A percentile compares a stretch with the other conserved stretches of the same genome.
Evolutionary conservation across 1,140 invertebrate genomes (phyloP).

Genomic region (Gryllus bimaculatus): DNA sequence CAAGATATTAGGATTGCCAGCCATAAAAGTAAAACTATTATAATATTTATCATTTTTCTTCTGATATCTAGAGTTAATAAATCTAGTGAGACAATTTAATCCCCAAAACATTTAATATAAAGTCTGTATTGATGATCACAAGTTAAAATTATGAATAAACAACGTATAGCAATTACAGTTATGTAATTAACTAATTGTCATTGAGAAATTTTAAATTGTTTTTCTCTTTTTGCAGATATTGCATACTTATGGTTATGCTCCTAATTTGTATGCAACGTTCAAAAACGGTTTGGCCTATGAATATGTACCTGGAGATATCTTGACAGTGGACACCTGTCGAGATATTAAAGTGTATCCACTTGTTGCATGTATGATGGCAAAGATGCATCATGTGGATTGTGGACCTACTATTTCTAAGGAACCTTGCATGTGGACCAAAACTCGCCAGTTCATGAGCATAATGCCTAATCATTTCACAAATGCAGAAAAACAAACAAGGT

Average conservation of each 20-base stretch:
- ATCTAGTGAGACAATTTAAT: too few species aligned
- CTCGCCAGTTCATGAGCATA: constrained; percentile 61
- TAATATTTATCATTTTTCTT: too few species aligned
- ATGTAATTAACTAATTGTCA: too few species aligned
- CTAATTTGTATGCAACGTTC: constrained; percentile 82
- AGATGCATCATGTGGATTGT: constrained; percentile 55
- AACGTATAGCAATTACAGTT: too few species aligned
- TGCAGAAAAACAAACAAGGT: constrained; percentile 53
- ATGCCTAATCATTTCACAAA: constrained; percentile 55
- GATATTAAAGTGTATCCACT: constrained; percentile 59
- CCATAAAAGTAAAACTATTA: too few species aligned
- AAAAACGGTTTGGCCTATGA: constrained; percentile 91
- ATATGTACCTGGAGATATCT: constrained; percentile 73
- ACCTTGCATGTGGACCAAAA: constrained; percentile 64
- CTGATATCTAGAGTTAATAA: too few species aligned
- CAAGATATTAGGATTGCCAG: too few species aligned
- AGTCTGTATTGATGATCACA: too few species aligned
- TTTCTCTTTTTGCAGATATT: constrained; percentile 46
- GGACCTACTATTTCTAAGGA: constrained; percentile 29
- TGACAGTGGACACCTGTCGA: constrained; percentile 60
- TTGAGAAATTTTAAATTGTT: neutral
- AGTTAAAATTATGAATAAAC: too few species aligned
- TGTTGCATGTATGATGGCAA: constrained; percentile 69
- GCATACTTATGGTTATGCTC: constrained; percentile 65
- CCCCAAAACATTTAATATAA: too few species aligned